Evolutionary conservation across 2,888 invertebrate species (phyloP).

Genomic region (Calameuta idolon): DNA sequence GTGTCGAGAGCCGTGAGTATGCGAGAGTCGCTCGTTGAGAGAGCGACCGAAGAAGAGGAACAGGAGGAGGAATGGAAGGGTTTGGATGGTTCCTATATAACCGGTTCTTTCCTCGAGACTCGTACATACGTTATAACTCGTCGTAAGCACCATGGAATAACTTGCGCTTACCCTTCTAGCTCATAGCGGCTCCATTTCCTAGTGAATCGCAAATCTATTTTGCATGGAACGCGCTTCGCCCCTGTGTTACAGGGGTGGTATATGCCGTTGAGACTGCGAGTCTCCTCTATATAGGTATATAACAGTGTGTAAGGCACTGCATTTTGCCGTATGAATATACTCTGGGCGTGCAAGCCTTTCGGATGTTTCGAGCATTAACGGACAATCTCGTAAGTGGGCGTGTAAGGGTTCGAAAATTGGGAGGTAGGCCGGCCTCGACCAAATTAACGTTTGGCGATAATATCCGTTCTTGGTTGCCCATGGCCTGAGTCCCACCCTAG

Average conservation of each 20-base stretch:
- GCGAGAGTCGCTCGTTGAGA: constrained; percentile 21
- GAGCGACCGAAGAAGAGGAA: constrained; percentile 13
- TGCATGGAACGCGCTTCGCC: constrained; percentile 19
- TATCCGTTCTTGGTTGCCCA: constrained; percentile 59
- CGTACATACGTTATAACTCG: constrained; percentile 23
- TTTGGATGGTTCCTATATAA: constrained; percentile 49
- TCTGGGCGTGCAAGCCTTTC: not conserved
- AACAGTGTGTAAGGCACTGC: not conserved
- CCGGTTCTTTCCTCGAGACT: constrained; percentile 49
- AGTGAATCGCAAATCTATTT: constrained; percentile 28
- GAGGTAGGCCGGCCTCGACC: constrained; percentile 64
- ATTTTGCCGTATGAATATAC: not conserved
- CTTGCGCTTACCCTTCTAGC: not conserved
- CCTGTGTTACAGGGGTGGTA: not conserved
- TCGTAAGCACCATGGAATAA: constrained; percentile 1
- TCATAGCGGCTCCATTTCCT: not conserved
- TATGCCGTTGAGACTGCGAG: not conserved
- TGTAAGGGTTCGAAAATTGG: constrained; percentile 66
- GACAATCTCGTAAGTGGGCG: constrained; percentile 67
- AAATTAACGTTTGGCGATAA: constrained; percentile 67
- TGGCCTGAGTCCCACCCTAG: constrained; percentile 28
- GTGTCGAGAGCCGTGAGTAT: constrained; percentile 42
- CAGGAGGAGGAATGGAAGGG: constrained; percentile 31
- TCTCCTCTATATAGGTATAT: not conserved
- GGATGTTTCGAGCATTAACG: constrained; percentile 60